These are phyloP conservation scores for Oryzias curvinotus DNA, from an alignment of 2,113 vertebrate species.

Conservation along the genomic window DNA sequence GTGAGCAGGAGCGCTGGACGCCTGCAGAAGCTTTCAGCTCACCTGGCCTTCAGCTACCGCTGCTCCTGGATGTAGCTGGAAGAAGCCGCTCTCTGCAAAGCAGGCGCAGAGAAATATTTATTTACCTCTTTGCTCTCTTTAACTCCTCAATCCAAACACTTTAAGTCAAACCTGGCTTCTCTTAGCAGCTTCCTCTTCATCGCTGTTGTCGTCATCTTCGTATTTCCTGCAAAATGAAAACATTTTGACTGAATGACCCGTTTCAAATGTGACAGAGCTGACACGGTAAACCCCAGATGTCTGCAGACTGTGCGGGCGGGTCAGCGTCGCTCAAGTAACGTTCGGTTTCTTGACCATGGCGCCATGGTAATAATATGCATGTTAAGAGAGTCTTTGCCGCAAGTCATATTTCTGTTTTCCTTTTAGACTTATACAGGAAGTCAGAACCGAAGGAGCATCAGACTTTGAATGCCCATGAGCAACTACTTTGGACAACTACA, in stretches of 20 bases:
- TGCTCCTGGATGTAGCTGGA: conserved; percentile 88
- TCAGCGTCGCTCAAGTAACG: too few relatives aligned
- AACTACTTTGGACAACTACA: too few relatives aligned
- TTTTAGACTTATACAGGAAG: too few relatives aligned
- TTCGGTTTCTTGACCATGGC: too few relatives aligned
- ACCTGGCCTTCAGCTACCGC: conserved; percentile 84
- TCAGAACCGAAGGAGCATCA: too few relatives aligned
- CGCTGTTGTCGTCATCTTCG: conserved; percentile 83
- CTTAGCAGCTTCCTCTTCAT: conserved; percentile 63
- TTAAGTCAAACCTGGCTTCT: conserved; percentile 53
- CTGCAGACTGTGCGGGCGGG: too few relatives aligned
- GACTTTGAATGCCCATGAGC: too few relatives aligned
- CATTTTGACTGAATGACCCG: not conserved
- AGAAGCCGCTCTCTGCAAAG: conserved; percentile 70
- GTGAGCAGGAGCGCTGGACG: rapidly evolving
- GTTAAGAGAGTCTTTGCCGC: too few relatives aligned
- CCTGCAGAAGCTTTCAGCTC: not conserved
- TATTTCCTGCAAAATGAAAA: conserved; percentile 79
- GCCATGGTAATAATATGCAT: too few relatives aligned
- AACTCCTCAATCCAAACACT: not conserved
- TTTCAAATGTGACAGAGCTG: too few relatives aligned
- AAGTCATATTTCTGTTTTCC: too few relatives aligned
- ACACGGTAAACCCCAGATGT: too few relatives aligned
- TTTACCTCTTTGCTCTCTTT: not conserved
- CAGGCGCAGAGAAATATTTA: not conserved